Evolutionary conservation across 2,888 invertebrate genomes (phyloP), one percentile per base, ranked within the genome.

Genomic region (Gortyna flavago): DNA sequence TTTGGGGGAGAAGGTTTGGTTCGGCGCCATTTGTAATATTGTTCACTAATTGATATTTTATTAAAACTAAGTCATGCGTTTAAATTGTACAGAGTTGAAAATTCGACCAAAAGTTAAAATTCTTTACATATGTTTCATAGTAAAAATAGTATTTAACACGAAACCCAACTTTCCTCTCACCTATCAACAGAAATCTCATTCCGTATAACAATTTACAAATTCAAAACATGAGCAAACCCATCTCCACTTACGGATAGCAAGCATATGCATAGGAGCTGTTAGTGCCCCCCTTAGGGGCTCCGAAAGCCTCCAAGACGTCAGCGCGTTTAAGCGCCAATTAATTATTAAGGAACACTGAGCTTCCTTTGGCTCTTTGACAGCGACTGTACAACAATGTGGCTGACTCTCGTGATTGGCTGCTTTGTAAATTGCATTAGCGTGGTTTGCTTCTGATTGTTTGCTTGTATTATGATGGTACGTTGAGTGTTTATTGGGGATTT

Each of bases 321-420:
- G 95, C 95, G 92, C 95, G 93, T 94, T 96, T 96, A 96, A 96
- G 94, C 95, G 94, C 91, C 95, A 94, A 96, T 96, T 96, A 96
- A 96, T 96, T 96, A 96, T 96, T 96, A 95, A 96, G 93, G 93
- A 92, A 89, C 92, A 88, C 91, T 92, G 91, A 93, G 94, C 93
- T 93, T 95, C 94, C 95, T 95, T 96, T 95, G 94, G 93, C 95
- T 94, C 96, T 96, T 96, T 96, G 96, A 95, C 94, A 94, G 93
- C 87, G 92, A 91, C 91, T 94, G 92, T 93, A 94, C 95, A 95
- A 96, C 96, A 96, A 96, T 96, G 96, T 93, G 95, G 95, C 93
- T 91, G 91, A 91, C 93, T 93, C 91, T 94, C 93, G 93, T 95
- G 96, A 96, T 96, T 95, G 96, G 94, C 93, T 93, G 94, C 94